These are phyloP conservation scores for Acrobasis consociella DNA, from an alignment of 2,888 invertebrate genomes.

Conservation along the genomic window DNA sequence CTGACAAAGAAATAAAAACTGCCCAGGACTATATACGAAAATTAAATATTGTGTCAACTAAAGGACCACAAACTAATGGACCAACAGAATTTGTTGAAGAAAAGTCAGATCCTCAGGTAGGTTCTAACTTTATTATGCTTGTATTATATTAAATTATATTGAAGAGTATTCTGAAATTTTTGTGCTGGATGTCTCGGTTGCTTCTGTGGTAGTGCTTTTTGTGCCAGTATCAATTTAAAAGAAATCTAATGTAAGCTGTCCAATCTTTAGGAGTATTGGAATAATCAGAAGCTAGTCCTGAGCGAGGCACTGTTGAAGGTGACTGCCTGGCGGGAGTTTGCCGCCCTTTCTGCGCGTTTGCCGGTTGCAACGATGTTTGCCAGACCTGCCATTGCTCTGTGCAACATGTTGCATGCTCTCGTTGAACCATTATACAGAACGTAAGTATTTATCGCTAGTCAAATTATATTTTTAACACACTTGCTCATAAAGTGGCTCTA, in stretches of 20 bases:
- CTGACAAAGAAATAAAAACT: slow-evolving; percentile 91
- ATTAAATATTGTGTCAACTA: slow-evolving; percentile 91
- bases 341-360: slow-evolving; percentile 89
- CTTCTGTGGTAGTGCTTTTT: too few relatives aligned
- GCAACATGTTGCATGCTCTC: slow-evolving; percentile 90
- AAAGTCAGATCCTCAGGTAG: slow-evolving; percentile 86
- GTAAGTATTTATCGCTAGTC: slow-evolving; percentile 59
- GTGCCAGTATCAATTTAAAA: too few relatives aligned
- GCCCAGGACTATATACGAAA: slow-evolving; percentile 95
- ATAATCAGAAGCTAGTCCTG: slow-evolving; percentile 96
- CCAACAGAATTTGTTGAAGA: slow-evolving; percentile 85
- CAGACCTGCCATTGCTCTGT: slow-evolving; percentile 89
- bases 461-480: too few relatives aligned
- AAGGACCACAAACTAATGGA: slow-evolving; percentile 90
- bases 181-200: too few relatives aligned
- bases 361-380: slow-evolving; percentile 92
- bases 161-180: too few relatives aligned
- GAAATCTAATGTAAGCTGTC: background rate
- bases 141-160: too few relatives aligned
- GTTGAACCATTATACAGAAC: slow-evolving; percentile 93
- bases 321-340: slow-evolving; percentile 95
- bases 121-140: background rate
- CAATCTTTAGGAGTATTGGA: slow-evolving; percentile 71
- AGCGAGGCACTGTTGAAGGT: slow-evolving; percentile 93
- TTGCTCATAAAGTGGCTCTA: too few relatives aligned